Conservation (phyloP, 2,888 invertebrate genomes). For the Gonocerus acuteangulatus region DNA sequence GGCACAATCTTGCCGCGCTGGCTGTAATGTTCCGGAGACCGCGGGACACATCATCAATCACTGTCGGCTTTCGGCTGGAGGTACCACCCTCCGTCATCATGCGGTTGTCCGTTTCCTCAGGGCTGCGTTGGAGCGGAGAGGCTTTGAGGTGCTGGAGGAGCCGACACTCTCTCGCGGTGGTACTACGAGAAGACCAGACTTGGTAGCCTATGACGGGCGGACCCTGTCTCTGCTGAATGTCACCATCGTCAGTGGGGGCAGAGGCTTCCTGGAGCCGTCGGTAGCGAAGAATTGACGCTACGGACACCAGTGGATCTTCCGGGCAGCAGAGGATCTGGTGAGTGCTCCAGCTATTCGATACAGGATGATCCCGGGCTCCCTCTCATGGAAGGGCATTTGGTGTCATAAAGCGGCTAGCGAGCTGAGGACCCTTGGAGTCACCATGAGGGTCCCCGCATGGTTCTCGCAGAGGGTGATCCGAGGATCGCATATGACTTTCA, state of each 20-base stretch:
- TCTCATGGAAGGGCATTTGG: not conserved
- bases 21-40: too few species aligned
- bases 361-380: not conserved
- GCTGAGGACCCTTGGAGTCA: not conserved
- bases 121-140: too few species aligned
- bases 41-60: too few species aligned
- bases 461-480: not conserved
- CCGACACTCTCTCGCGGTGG: too few species aligned
- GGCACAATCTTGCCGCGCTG: too few species aligned
- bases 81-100: too few species aligned
- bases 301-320: not conserved
- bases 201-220: not conserved
- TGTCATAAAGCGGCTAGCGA: not conserved
- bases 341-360: not conserved
- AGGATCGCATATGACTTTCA: not conserved
- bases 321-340: not conserved
- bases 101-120: too few species aligned
- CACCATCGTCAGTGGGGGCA: not conserved
- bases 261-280: not conserved
- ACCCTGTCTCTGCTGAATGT: not conserved
- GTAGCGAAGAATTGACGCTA: not conserved
- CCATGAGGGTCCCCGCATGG: not conserved
- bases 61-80: too few species aligned
- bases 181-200: too few species aligned
- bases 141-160: too few species aligned